Conservation (phyloP, 2,888 invertebrate species). For the Acleris holmiana region DNA sequence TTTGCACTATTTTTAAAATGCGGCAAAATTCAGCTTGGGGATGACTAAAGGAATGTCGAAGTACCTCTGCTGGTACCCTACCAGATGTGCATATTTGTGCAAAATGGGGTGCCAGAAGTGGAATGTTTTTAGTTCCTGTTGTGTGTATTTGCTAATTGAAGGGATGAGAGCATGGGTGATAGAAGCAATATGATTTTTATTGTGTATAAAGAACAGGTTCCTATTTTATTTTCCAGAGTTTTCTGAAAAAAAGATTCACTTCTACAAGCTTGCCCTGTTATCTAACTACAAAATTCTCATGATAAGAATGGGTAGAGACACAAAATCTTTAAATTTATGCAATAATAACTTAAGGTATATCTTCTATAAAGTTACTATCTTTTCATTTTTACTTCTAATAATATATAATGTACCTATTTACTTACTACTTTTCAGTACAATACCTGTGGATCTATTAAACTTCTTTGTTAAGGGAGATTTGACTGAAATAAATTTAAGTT, state of each 20-base stretch:
- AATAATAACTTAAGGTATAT: constrained; percentile 67
- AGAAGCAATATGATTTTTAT: too few species aligned
- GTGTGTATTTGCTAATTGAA: too few species aligned
- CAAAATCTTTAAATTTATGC: constrained; percentile 68
- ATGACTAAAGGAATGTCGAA: too few species aligned
- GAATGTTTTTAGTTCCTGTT: too few species aligned
- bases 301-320: constrained; percentile 72
- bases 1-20: too few species aligned
- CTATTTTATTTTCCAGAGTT: constrained; percentile 62
- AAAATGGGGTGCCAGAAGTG: too few species aligned
- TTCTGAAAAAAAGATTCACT: constrained; percentile 58
- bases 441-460: constrained; percentile 71
- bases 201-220: too few species aligned
- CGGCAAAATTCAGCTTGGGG: too few species aligned
- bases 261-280: constrained; percentile 66
- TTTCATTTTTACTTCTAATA: neutral
- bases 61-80: too few species aligned
- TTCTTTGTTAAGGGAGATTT: constrained; percentile 75
- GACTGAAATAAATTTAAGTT: constrained; percentile 65
- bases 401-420: constrained; percentile 16
- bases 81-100: too few species aligned
- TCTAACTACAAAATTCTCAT: constrained; percentile 70
- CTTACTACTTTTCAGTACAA: constrained; percentile 63
- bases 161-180: too few species aligned
- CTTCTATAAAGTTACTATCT: neutral